Conservation (phyloP, 2,797 vertebrate species). For the Scomberomorus guttatus region DNA sequence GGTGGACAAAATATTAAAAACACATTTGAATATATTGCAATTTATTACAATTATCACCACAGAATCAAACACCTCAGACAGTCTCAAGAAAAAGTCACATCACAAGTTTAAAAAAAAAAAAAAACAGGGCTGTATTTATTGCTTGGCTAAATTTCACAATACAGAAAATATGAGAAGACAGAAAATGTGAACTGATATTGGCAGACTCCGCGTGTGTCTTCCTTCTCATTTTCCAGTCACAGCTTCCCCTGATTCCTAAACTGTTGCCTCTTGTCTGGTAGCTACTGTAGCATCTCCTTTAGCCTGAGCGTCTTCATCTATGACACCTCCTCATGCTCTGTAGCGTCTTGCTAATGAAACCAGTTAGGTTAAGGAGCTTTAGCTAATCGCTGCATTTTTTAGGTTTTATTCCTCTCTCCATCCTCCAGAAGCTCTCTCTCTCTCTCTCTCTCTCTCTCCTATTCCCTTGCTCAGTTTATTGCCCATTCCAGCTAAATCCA, state of each 20-base stretch:
- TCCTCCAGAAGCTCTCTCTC: slow-evolving; percentile 11
- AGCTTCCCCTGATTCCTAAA: slow-evolving; percentile 6
- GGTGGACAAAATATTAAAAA: not conserved
- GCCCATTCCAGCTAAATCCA: slow-evolving; percentile 69
- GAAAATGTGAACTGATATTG: not conserved
- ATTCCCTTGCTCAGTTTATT: slow-evolving; percentile 57
- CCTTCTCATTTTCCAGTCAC: slow-evolving; percentile 9
- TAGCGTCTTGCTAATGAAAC: slow-evolving; percentile 61
- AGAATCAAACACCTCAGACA: not conserved
- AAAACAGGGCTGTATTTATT: not conserved
- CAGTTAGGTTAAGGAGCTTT: slow-evolving; percentile 73
- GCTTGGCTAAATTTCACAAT: not conserved
- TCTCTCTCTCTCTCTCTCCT: slow-evolving; percentile 4
- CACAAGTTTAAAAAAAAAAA: not conserved
- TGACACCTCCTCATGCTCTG: slow-evolving; percentile 58
- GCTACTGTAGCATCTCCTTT: slow-evolving; percentile 30
- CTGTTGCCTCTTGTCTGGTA: slow-evolving; percentile 25
- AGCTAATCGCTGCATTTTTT: slow-evolving; percentile 62
- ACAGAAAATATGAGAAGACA: not conserved
- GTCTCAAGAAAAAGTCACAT: not conserved
- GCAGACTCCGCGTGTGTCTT: not conserved
- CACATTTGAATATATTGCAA: not conserved
- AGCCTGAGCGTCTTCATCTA: slow-evolving; percentile 40
- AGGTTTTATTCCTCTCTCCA: slow-evolving; percentile 28
- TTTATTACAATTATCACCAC: not conserved